Conservation (phyloP, 2,113 vertebrate species). For the Glaucidium brasilianum region DNA sequence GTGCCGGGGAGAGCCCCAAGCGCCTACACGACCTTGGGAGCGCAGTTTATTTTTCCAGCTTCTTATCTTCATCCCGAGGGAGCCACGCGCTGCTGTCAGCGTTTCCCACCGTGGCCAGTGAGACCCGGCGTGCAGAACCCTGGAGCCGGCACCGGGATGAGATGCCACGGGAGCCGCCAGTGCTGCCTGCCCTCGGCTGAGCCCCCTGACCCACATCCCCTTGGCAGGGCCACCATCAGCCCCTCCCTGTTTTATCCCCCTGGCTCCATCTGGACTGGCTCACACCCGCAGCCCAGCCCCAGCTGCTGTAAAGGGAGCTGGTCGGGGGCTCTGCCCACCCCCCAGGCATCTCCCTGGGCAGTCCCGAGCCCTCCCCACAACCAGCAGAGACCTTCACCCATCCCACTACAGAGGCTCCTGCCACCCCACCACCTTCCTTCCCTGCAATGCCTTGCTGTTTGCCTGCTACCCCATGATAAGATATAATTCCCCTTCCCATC, state of each 20-base stretch:
- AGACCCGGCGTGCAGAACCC: not conserved
- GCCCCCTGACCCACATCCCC: not conserved
- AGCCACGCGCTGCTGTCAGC: fast-evolving
- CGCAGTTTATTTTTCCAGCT: not conserved
- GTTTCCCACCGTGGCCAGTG: fast-evolving
- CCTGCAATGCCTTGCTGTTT: not conserved
- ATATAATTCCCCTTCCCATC: not conserved
- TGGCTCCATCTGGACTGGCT: fast-evolving
- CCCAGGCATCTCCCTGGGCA: too few relatives aligned
- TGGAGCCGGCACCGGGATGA: fast-evolving
- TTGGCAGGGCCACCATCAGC: not conserved
- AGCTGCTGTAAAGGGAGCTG: fast-evolving
- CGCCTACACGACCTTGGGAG: fast-evolving
- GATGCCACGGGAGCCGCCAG: fast-evolving
- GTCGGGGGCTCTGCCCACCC: not conserved
- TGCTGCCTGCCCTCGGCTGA: fast-evolving
- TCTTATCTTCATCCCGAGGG: not conserved
- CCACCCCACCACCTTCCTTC: fast-evolving
- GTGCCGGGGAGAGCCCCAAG: not conserved
- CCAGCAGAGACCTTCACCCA: not conserved
- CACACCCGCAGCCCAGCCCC: not conserved
- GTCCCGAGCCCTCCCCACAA: not conserved
- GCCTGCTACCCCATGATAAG: not conserved
- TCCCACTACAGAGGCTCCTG: not conserved
- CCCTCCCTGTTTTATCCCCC: fast-evolving